A percentile compares a stretch with the other conserved stretches of the same genome.
These are phyloP conservation scores for silkworm (Bombyx mori) DNA, from an alignment of 1,140 invertebrate genomes.

Conservation along the genomic window ASM3026992v2 NC_085116.1:6270001-6270500, in stretches of 20 bases:
- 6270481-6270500: constrained; percentile 60
- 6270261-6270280: constrained; percentile 71
- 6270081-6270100: not conserved
- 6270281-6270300: constrained; percentile 69
- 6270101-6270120: constrained; percentile 8
- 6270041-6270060: too few relatives aligned
- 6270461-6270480: constrained; percentile 44
- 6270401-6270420: too few relatives aligned
- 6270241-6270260: constrained; percentile 63
- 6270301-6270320: constrained; percentile 38
- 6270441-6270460: too few relatives aligned
- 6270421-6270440: constrained; percentile 27
- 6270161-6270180: constrained; percentile 50
- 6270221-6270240: constrained; percentile 67
- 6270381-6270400: not conserved
- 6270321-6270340: constrained; percentile 55
- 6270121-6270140: constrained; percentile 39
- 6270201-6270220: constrained; percentile 67
- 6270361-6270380: constrained; percentile 15
- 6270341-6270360: not conserved
- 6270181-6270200: constrained; percentile 54
- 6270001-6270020: too few relatives aligned
- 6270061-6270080: not conserved
- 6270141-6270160: constrained; percentile 49
- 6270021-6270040: too few relatives aligned